phyloP scores from a whole-genome alignment of 2,888 invertebrate genomes.

The Fragum fragum region DNA sequence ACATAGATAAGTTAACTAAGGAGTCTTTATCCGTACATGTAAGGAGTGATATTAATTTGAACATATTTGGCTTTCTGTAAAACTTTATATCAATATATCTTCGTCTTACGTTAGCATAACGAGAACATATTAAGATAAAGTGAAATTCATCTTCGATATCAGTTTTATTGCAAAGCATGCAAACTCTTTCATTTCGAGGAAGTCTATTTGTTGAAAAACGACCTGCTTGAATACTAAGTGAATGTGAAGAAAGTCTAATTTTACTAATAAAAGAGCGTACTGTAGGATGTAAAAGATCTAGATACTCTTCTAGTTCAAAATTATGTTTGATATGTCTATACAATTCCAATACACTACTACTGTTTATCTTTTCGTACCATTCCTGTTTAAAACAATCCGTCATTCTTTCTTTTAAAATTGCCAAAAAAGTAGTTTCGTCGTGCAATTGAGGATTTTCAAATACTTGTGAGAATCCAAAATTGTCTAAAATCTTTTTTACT shows the following conservation, averaged over 20 bases:
- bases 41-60: not conserved
- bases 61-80: conserved; percentile 8
- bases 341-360: not conserved
- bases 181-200: conserved; percentile 21
- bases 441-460: not conserved
- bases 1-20: not conserved
- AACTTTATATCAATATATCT: conserved; percentile 11
- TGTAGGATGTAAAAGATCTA: conserved; percentile 19
- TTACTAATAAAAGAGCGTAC: conserved; percentile 1
- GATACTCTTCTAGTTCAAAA: conserved; percentile 15
- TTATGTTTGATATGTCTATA: conserved; percentile 15
- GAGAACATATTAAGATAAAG: conserved; percentile 23
- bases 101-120: not conserved
- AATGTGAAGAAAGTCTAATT: conserved; percentile 22
- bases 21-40: not conserved
- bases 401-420: conserved; percentile 24
- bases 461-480: conserved; percentile 19
- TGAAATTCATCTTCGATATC: conserved; percentile 34
- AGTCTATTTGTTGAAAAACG: conserved; percentile 19
- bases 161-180: not conserved
- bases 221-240: conserved; percentile 11
- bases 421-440: not conserved
- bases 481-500: conserved; percentile 26
- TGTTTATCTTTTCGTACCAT: conserved; percentile 5
- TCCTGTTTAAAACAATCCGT: conserved; percentile 31